Percentiles rank a stretch among this genome's conserved stretches.
Conservation (phyloP, 1,140 invertebrate species). For the Metopolophium dirhodum region DNA sequence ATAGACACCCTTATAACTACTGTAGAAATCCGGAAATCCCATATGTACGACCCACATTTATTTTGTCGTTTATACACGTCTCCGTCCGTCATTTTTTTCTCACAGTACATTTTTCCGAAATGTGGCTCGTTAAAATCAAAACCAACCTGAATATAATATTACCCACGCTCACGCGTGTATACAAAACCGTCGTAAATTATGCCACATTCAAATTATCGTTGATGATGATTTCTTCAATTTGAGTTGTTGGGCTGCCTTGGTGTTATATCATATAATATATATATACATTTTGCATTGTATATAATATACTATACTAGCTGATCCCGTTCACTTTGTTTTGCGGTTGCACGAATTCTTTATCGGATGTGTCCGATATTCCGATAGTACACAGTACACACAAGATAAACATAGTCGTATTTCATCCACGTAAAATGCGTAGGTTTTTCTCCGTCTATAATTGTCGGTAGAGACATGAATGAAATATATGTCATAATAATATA, state of each 20-base stretch:
- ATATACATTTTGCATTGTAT: background rate
- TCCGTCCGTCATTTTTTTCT: background rate
- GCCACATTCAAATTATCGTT: background rate
- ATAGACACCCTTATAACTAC: slow-evolving; percentile 15
- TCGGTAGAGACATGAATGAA: too few relatives aligned
- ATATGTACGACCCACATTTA: slow-evolving; percentile 22
- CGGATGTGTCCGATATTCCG: background rate
- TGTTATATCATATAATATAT: too few relatives aligned
- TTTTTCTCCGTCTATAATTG: too few relatives aligned
- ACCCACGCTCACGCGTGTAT: background rate
- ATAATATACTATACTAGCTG: background rate
- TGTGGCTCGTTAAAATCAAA: slow-evolving; percentile 26
- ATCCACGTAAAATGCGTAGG: background rate
- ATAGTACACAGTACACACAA: background rate
- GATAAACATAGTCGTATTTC: background rate
- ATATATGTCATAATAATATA: too few relatives aligned
- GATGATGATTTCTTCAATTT: background rate
- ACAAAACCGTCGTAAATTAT: background rate
- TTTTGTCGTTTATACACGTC: background rate
- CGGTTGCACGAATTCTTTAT: background rate
- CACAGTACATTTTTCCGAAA: slow-evolving; percentile 3
- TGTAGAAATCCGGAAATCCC: slow-evolving; percentile 27
- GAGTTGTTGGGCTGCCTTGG: background rate
- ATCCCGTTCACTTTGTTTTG: too few relatives aligned
- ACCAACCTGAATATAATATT: background rate